Conservation (phyloP, 2,113 vertebrate genomes). For the Tiliqua scincoides region DNA sequence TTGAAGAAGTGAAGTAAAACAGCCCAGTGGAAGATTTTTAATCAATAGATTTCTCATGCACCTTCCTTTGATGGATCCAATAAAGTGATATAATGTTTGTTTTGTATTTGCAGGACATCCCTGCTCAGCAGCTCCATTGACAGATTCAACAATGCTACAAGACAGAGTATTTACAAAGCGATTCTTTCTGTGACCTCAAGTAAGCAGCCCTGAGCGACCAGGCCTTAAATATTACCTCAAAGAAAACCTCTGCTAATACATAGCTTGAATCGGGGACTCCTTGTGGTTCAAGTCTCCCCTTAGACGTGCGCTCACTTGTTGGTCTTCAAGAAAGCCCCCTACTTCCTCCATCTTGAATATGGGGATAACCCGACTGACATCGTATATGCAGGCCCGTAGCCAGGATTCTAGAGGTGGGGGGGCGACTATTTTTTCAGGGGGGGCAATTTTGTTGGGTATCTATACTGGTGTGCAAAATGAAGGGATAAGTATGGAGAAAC, state of each 20-base stretch:
- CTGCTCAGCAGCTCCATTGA: background rate
- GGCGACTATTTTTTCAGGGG: too few relatives aligned
- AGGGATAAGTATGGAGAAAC: too few relatives aligned
- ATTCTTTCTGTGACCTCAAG: background rate
- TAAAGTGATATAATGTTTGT: background rate
- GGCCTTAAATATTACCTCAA: background rate
- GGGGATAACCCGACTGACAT: too few relatives aligned
- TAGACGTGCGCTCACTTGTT: too few relatives aligned
- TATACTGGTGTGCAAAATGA: too few relatives aligned
- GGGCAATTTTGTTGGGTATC: too few relatives aligned
- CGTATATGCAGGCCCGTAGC: too few relatives aligned
- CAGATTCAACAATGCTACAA: background rate
- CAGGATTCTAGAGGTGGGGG: background rate
- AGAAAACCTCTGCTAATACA: background rate
- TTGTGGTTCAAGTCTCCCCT: background rate
- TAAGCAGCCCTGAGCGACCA: background rate
- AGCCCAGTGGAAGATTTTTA: background rate
- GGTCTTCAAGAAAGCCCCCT: too few relatives aligned
- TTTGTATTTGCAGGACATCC: background rate
- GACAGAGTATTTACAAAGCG: background rate
- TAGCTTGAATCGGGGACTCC: background rate
- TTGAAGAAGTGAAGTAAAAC: background rate
- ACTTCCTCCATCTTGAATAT: background rate
- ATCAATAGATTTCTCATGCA: background rate
- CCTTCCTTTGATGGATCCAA: background rate